phyloP scores from a whole-genome alignment of 2,113 vertebrate genomes.

The rabbit (Oryctolagus cuniculus) region mOryCun1.1 NC_091436.1:7859001-7859500 shows the following conservation, averaged over 20 bases:
- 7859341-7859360: too few relatives aligned
- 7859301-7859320: not conserved
- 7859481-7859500: not conserved
- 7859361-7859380: too few relatives aligned
- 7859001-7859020: not conserved
- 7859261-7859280: not conserved
- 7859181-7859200: not conserved
- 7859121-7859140: not conserved
- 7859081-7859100: not conserved
- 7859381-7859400: too few relatives aligned
- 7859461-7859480: not conserved
- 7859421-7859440: too few relatives aligned
- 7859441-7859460: too few relatives aligned
- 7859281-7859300: not conserved
- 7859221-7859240: not conserved
- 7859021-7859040: not conserved
- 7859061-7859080: not conserved
- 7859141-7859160: not conserved
- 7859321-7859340: too few relatives aligned
- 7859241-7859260: accelerated
- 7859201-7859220: not conserved
- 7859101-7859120: not conserved
- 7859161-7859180: not conserved
- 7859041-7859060: not conserved
- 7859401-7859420: too few relatives aligned